These are phyloP conservation scores for Caenorhabditis latens DNA, from an alignment of 1,140 invertebrate species.

Conservation along the genomic window DNA sequence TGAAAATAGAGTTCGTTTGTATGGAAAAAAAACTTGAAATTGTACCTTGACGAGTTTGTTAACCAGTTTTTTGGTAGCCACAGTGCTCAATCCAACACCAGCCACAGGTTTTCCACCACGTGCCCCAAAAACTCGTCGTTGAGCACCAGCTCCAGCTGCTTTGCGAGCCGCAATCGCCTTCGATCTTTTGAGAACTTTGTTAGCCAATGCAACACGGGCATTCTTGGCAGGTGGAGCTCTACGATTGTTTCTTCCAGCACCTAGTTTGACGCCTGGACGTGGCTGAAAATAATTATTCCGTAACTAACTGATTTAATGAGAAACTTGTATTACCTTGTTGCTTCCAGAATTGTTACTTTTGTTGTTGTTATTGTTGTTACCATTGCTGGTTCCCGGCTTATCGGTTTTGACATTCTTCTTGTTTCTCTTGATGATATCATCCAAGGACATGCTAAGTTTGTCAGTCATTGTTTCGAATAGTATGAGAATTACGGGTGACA, in stretches of 20 bases:
- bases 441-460: constrained; percentile 9
- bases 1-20: neutral
- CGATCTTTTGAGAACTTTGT: constrained; percentile 22
- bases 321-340: neutral
- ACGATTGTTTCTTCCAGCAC: neutral
- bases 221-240: constrained; percentile 12
- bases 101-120: neutral
- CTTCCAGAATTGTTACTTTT: neutral
- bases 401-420: constrained; percentile 29
- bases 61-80: constrained; percentile 14
- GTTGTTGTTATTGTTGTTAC: neutral
- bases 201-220: neutral
- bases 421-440: constrained; percentile 19
- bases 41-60: constrained; percentile 22
- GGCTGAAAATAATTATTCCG: neutral
- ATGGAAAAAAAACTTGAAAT: neutral
- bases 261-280: neutral
- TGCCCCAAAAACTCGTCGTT: neutral
- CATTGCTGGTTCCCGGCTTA: neutral
- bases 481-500: neutral
- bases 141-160: constrained; percentile 4
- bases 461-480: constrained; percentile 10
- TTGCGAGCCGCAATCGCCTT: constrained; percentile 21
- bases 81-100: constrained; percentile 19
- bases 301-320: too few species aligned